Evolutionary conservation across 2,888 invertebrate genomes (phyloP).

Genomic region (Coelopa pilipes): DNA sequence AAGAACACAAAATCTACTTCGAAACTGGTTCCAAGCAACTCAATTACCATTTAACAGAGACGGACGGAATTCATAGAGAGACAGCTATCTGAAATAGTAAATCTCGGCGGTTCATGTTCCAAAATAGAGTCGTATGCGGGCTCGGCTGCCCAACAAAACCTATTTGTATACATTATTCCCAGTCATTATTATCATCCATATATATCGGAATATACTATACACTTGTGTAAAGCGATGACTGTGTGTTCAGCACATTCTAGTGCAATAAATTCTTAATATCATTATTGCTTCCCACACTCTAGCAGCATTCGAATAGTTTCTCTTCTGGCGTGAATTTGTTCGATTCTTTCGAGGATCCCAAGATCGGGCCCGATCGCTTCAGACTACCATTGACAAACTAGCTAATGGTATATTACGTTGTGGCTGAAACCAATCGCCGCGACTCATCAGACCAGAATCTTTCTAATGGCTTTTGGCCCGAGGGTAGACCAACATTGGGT

Average conservation of each 20-base stretch:
- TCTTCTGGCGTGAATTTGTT: background rate
- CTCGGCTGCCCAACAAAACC: background rate
- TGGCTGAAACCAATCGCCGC: too few relatives aligned
- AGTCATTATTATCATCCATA: background rate
- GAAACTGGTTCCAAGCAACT: background rate
- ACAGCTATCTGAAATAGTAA: background rate
- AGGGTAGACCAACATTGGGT: background rate
- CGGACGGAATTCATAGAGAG: background rate
- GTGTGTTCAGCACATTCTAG: background rate
- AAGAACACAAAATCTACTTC: background rate
- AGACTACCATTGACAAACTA: too few relatives aligned
- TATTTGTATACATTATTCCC: too few relatives aligned
- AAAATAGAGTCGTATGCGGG: conserved; percentile 3
- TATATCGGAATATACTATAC: background rate
- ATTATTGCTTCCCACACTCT: conserved; percentile 9
- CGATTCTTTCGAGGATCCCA: background rate
- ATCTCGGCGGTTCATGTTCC: background rate
- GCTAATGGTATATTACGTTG: too few relatives aligned
- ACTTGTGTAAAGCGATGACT: background rate
- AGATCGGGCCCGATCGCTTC: too few relatives aligned
- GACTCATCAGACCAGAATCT: too few relatives aligned
- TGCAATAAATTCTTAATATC: conserved; percentile 4
- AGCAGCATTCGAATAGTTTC: background rate
- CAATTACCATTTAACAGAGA: background rate
- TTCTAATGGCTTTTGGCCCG: too few relatives aligned